Evolutionary conservation across 2,797 vertebrate genomes (phyloP).

Genomic region (Sphenopsis melanotis): DNA sequence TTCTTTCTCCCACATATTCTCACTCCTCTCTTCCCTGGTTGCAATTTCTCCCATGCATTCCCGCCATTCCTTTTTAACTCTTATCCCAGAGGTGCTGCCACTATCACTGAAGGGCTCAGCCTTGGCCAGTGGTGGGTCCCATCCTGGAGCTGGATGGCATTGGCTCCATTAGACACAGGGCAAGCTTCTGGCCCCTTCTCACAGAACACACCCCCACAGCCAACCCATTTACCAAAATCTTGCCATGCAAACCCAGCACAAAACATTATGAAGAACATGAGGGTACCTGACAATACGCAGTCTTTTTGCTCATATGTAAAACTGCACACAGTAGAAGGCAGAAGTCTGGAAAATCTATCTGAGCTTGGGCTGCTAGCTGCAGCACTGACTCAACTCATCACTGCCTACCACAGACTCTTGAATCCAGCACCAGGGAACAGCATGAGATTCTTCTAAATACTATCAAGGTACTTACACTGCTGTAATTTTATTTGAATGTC

Average conservation of each 20-base stretch:
- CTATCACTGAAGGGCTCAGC: rapidly evolving
- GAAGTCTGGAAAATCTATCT: neutral
- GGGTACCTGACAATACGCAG: neutral
- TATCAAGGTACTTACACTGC: neutral
- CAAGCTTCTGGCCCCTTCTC: neutral
- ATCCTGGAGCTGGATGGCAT: neutral
- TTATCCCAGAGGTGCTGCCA: neutral
- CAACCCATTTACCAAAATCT: neutral
- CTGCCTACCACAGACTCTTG: neutral
- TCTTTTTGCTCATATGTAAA: neutral
- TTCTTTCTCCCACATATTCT: neutral
- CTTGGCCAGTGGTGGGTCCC: neutral
- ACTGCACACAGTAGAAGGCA: neutral
- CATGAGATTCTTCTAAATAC: neutral
- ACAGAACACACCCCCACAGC: neutral
- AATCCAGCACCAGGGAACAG: neutral
- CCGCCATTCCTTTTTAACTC: neutral
- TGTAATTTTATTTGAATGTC: neutral
- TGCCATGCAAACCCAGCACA: neutral
- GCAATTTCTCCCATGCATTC: neutral
- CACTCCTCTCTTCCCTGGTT: neutral
- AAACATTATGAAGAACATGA: neutral
- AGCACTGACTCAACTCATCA: neutral
- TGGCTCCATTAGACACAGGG: neutral
- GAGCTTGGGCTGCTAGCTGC: neutral